Evolutionary conservation across 1,140 invertebrate genomes (phyloP).

Genomic region (Micrasema minimum): DNA sequence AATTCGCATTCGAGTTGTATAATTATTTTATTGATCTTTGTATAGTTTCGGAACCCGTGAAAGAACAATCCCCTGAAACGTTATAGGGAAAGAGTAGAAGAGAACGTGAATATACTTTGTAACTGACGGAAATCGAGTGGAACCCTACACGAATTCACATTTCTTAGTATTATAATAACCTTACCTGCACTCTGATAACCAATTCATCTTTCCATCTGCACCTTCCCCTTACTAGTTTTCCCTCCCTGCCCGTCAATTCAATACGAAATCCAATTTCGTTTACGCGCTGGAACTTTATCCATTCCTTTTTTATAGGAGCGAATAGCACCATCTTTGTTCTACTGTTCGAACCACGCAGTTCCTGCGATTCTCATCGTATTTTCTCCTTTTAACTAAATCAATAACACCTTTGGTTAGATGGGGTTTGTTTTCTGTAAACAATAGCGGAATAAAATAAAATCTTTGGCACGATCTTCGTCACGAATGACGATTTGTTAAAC

Average conservation of each 20-base stretch:
- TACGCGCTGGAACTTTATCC: slow-evolving; percentile 48
- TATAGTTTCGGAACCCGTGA: no score
- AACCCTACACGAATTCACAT: neutral
- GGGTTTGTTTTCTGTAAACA: slow-evolving; percentile 45
- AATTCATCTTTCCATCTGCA: slow-evolving; percentile 22
- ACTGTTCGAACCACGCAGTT: slow-evolving; percentile 34
- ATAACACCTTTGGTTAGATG: slow-evolving; percentile 36
- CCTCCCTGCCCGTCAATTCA: slow-evolving; percentile 44
- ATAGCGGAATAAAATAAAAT: slow-evolving; percentile 14
- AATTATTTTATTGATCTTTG: no score
- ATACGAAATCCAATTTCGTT: slow-evolving; percentile 52
- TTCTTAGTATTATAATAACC: neutral
- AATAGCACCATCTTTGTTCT: slow-evolving; percentile 34
- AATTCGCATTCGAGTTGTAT: no score
- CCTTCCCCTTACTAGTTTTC: slow-evolving; percentile 12
- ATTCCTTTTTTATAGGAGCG: slow-evolving; percentile 48
- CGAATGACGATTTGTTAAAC: no score
- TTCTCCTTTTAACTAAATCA: slow-evolving; percentile 41
- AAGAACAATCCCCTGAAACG: no score
- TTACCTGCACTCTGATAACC: slow-evolving; percentile 3
- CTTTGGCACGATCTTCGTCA: slow-evolving; percentile 12
- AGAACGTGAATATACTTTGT: no score
- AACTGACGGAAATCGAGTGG: no score
- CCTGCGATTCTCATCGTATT: slow-evolving; percentile 37
- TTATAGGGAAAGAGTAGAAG: no score